phyloP scores from a whole-genome alignment of 2,113 vertebrate genomes.

The Poecilia latipinna region DNA sequence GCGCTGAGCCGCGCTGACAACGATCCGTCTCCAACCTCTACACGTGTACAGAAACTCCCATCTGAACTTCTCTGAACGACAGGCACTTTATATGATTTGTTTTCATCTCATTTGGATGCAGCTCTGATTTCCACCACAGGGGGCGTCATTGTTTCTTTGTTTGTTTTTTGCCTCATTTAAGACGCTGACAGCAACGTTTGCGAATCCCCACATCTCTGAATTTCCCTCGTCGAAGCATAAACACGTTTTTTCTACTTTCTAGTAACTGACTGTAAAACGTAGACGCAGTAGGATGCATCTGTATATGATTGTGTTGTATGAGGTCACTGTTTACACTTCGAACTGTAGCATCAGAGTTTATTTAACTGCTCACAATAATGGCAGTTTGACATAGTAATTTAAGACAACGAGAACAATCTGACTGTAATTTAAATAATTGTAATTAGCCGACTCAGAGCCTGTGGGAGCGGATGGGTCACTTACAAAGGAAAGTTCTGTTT shows the following conservation, averaged over 20 bases:
- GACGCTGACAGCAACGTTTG: constrained; percentile 50
- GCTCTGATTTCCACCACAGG: constrained; percentile 33
- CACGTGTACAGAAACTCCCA: constrained; percentile 37
- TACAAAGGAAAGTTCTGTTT: constrained; percentile 3
- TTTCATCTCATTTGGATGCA: constrained; percentile 3
- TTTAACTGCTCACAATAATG: constrained; percentile 35
- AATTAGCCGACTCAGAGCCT: constrained; percentile 12
- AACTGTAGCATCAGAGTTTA: constrained; percentile 70
- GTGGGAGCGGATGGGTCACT: constrained; percentile 2
- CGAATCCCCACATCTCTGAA: constrained; percentile 19
- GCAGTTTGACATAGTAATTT: constrained; percentile 6
- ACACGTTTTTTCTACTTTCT: constrained; percentile 64
- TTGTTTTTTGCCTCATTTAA: constrained; percentile 20
- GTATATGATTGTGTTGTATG: constrained; percentile 55
- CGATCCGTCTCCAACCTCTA: constrained; percentile 34
- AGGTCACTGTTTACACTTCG: constrained; percentile 64
- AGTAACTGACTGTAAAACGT: constrained; percentile 47
- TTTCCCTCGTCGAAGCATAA: constrained; percentile 19
- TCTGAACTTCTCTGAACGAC: constrained; percentile 38
- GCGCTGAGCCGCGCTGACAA: constrained; percentile 64
- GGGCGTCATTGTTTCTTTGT: neutral
- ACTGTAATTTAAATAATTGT: constrained; percentile 10
- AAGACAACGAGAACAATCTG: constrained; percentile 9
- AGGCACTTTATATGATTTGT: constrained; percentile 70
- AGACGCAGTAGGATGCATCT: constrained; percentile 48